These are phyloP conservation scores for Actias luna DNA, from an alignment of 2,888 invertebrate species.

Conservation along the genomic window DNA sequence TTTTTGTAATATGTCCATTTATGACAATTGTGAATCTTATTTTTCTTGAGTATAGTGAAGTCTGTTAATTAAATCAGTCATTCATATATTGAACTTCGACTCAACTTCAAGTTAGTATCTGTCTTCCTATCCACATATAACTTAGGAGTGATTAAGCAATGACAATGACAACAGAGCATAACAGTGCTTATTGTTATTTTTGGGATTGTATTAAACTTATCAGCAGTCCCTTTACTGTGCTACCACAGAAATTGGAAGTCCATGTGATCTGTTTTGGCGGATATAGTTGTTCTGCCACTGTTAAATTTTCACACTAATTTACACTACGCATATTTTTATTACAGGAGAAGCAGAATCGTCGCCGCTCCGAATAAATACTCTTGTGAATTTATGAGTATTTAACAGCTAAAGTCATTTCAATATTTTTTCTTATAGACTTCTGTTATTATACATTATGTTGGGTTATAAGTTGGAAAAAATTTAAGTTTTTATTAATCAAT, in stretches of 20 bases:
- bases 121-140: too few relatives aligned
- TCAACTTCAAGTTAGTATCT: too few relatives aligned
- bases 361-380: conserved; percentile 60
- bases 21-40: not conserved
- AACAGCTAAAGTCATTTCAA: conserved; percentile 1
- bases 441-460: not conserved
- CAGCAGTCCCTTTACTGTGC: too few relatives aligned
- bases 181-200: too few relatives aligned
- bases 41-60: not conserved
- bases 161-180: too few relatives aligned
- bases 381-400: not conserved
- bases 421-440: conserved; percentile 16
- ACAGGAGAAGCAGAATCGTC: conserved; percentile 76
- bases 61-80: not conserved
- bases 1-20: not conserved
- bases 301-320: too few relatives aligned
- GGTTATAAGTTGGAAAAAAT: conserved; percentile 15
- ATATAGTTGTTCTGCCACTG: not conserved
- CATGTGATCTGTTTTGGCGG: not conserved
- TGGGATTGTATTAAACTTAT: too few relatives aligned
- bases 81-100: too few relatives aligned
- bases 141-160: too few relatives aligned
- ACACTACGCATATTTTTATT: conserved; percentile 32
- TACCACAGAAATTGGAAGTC: too few relatives aligned
- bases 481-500: conserved; percentile 12